A percentile compares a stretch with the other conserved stretches of the same genome.
Evolutionary conservation across 2,113 vertebrate species (phyloP).

Genomic region (Engraulis encrasicolus): DNA sequence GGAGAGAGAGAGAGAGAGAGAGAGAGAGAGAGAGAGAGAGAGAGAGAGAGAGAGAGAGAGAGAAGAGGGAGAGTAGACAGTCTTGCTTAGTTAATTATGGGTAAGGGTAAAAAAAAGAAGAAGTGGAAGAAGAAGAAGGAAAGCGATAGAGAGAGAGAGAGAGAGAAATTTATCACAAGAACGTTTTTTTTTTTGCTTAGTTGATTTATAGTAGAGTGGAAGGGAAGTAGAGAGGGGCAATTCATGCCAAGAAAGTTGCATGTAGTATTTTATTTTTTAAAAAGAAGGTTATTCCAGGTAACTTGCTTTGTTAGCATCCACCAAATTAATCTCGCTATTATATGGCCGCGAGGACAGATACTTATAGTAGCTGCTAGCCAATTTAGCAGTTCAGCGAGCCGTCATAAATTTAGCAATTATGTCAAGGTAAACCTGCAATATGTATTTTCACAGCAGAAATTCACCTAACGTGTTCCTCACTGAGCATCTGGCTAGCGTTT

Average conservation of each 20-base stretch:
- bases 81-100: conserved; percentile 59
- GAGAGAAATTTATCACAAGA: conserved; percentile 52
- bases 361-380: no score
- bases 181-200: background rate
- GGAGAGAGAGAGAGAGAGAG: background rate
- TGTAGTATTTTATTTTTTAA: no score
- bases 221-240: no score
- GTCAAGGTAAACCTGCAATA: background rate
- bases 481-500: background rate
- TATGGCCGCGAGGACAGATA: background rate
- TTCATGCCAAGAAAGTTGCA: conserved; percentile 54
- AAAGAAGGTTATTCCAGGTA: background rate
- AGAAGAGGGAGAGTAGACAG: conserved; percentile 35
- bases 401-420: background rate
- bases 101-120: no score
- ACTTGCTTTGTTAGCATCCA: background rate
- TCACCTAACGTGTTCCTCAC: background rate
- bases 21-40: background rate
- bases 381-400: background rate
- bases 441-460: background rate
- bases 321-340: background rate
- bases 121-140: background rate
- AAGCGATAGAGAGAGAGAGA: background rate
- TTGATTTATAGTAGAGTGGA: no score
- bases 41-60: background rate